phyloP scores from a whole-genome alignment of 92 coral and sea anemone species.

The Phenganax marumi region DNA sequence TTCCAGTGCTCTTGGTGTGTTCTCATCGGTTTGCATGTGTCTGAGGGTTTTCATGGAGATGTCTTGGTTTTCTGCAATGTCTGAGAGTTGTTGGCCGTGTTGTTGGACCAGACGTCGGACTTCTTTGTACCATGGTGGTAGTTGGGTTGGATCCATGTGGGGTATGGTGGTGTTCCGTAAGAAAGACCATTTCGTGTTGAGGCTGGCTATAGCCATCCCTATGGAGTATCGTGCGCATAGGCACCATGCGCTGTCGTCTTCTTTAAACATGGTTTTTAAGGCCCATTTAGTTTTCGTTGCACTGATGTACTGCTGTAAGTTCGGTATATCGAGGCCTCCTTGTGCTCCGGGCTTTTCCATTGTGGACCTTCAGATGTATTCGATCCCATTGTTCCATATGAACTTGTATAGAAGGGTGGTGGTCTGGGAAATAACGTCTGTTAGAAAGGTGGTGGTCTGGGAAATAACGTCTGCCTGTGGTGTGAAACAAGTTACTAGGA shows the following conservation, averaged over 20 bases:
- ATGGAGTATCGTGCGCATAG: constrained; percentile 26
- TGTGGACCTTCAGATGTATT: neutral
- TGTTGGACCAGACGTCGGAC: neutral
- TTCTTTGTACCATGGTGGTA: constrained; percentile 18
- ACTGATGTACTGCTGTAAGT: neutral
- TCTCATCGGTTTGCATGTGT: neutral
- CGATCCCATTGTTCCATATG: constrained; percentile 10
- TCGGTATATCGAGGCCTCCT: constrained; percentile 1
- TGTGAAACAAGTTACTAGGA: constrained; percentile 34
- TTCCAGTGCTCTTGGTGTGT: neutral
- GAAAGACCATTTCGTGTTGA: constrained; percentile 24
- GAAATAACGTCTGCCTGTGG: constrained; percentile 41
- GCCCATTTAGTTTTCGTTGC: constrained; percentile 19
- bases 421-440: constrained; percentile 12
- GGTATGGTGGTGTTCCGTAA: constrained; percentile 5
- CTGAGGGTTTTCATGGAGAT: neutral
- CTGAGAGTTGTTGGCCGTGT: neutral
- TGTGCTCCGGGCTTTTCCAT: rapidly evolving
- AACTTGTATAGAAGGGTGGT: neutral
- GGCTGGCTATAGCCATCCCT: neutral
- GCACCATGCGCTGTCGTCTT: neutral
- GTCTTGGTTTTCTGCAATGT: neutral
- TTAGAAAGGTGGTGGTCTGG: neutral
- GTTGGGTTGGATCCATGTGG: constrained; percentile 23
- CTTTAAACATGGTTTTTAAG: neutral